Evolutionary conservation across 2,888 invertebrate species (phyloP).

Genomic region (Lasioglossum vierecki): DNA sequence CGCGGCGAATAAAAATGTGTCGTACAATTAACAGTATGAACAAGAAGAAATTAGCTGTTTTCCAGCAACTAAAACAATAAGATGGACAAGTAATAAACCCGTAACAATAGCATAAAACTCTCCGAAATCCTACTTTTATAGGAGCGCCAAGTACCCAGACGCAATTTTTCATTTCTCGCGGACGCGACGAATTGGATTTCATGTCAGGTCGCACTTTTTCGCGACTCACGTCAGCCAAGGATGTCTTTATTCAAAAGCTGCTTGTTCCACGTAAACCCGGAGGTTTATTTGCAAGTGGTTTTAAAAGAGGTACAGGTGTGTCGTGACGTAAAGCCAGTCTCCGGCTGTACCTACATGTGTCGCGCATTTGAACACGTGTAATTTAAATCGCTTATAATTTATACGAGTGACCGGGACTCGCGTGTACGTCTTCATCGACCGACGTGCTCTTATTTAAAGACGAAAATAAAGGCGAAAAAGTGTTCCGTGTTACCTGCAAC

Average conservation of each 20-base stretch:
- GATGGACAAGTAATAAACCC: not conserved
- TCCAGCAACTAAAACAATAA: not conserved
- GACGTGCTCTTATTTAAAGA: not conserved
- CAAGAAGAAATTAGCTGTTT: not conserved
- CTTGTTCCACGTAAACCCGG: slow-evolving; percentile 22
- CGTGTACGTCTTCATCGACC: slow-evolving; percentile 40
- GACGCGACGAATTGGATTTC: slow-evolving; percentile 7
- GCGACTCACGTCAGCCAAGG: slow-evolving; percentile 20
- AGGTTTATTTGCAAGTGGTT: slow-evolving; percentile 42
- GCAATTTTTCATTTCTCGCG: not conserved
- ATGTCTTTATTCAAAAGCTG: slow-evolving; percentile 36
- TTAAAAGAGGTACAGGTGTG: slow-evolving; percentile 12
- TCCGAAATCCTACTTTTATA: not conserved
- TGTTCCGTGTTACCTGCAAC: slow-evolving; percentile 37
- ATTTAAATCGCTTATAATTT: slow-evolving; percentile 53
- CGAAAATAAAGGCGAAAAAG: slow-evolving; percentile 22
- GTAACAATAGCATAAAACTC: not conserved
- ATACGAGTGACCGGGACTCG: slow-evolving; percentile 21
- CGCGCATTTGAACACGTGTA: slow-evolving; percentile 47
- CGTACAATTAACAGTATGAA: not conserved
- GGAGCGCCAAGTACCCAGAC: not conserved
- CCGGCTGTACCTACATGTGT: slow-evolving; percentile 32
- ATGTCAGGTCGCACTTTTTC: slow-evolving; percentile 3
- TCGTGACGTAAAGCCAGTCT: slow-evolving; percentile 7
- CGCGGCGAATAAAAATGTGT: no score